Evolutionary conservation across 2,888 invertebrate genomes (phyloP), one percentile per base, ranked within the genome.

Genomic region (Cheilosia scutellata): DNA sequence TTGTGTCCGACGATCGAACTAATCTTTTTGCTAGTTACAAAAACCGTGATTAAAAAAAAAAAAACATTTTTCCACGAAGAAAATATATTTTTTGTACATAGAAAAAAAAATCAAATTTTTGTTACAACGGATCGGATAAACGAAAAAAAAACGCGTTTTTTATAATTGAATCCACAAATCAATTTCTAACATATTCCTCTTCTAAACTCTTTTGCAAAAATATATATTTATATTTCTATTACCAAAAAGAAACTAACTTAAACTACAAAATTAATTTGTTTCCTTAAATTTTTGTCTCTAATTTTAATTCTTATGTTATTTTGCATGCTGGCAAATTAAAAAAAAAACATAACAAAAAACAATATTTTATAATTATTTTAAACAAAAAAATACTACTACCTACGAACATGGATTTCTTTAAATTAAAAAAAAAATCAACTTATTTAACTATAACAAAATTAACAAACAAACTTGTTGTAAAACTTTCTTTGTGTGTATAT

Each of bases 1-100:
- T 92, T 88, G 91, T 91, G 82, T 92, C 91, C 88, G 92, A 92
- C 89, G 91, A 92, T 89, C 91, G 91, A 89, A 92, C 91, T 88
- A 87, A 87, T 82, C 91, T 91, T 89, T 91, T 92, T 90, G 92
- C 92, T 90, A 92, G 92, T 89, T 93, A 93, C 89, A 92, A 92
- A 91, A 92, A 93, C 89, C 90, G 92, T 89, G 92, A 92, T 89
- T 92, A 89, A 70, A 37, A 60, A 82, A 74, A 75, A 74, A 71
- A 84, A 78, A 87, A 87, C 75, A 82, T 70, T 76, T 51, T 44
- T 77, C 77, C 49, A 49, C 58, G 33, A 62, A 25, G 31, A 65
- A 71, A 42, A 58, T 62, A 7, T 37, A 60, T 68, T 65, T 57
- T 80, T 68, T 79, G 74, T 76, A 74, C 44, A 76, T 71, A 71